Base-by-base conservation (phyloP, 2,113 vertebrate species). In the Perca schrenkii region DNA sequence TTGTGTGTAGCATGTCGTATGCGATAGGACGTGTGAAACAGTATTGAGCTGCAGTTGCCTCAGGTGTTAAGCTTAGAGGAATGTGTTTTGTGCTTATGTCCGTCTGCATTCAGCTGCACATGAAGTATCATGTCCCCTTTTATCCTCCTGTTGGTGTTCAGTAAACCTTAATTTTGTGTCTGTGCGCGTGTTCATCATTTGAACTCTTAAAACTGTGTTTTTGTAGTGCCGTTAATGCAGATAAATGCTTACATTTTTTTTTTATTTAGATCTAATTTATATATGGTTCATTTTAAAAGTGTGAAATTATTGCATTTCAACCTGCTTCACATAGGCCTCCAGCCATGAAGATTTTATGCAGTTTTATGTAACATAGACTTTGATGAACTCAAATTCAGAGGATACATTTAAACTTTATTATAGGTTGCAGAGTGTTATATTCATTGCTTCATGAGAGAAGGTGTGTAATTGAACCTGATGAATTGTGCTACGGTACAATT, bases 51-150 rank as follows among this genome's bases (percentile, higher is more conserved):
- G 14, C 15, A 17, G 36, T 49, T 1, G 56, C 75, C 70, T 73
- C 64, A 57, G 77, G 83, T 36, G 40, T 43, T 10, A 6, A 46
- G 46, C 80, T 62, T 13, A n/a, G 12, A 71, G 47, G 21, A 66
- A 56, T 67, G 77, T 64, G 73, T 52, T 62, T 66, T 7, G 22
- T 65, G 52, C 61, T 19, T 11, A 2, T 22, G 16, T 74, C 52
- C 57, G 67, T 79, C 3, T 54, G 12, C 50, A 22, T n/a, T 65
- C 66, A 78, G 50, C 64, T 25, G 63, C 77, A n/a, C 62, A 31
- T 79, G 70, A 25, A 50, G 72, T 74, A 16, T 80, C 47, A 46
- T 62, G 64, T 81, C 66, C 46, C 36, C 21, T 43, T 75, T 60
- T 25, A 57, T 3, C 46, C 21, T 31, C 19, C 47, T 62, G 16